Evolutionary conservation across 2,888 invertebrate genomes (phyloP).

Genomic region (Oscheius sp.): DNA sequence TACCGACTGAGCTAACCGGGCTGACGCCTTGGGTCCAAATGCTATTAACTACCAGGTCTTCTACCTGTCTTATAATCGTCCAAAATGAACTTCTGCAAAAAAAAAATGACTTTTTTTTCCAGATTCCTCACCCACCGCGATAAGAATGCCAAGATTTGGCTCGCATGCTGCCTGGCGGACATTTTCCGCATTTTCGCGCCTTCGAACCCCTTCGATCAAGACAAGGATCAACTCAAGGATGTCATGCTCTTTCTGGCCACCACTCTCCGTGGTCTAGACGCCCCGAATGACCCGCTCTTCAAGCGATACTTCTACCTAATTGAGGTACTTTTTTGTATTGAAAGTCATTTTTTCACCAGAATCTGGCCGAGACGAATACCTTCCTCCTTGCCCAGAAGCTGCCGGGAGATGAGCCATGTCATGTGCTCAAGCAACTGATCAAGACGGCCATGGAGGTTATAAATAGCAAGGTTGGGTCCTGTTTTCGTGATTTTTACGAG

Average conservation of each 20-base stretch:
- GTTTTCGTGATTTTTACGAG: not conserved
- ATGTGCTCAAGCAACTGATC: slow-evolving; percentile 15
- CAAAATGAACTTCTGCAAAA: not conserved
- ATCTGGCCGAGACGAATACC: slow-evolving; percentile 15
- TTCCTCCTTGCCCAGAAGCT: slow-evolving; percentile 10
- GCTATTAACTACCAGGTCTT: too few species aligned
- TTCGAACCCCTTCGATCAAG: slow-evolving; percentile 33
- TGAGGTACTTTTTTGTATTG: slow-evolving; percentile 3
- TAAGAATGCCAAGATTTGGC: slow-evolving; percentile 39
- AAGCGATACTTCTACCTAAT: slow-evolving; percentile 17
- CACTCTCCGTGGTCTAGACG: slow-evolving; percentile 7
- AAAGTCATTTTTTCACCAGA: not conserved
- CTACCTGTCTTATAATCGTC: too few species aligned
- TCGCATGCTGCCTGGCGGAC: slow-evolving; percentile 48
- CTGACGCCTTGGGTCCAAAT: slow-evolving; percentile 2
- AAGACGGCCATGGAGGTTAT: slow-evolving; percentile 30
- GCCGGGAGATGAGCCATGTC: slow-evolving; percentile 17
- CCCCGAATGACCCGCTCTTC: slow-evolving; percentile 20
- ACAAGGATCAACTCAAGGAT: slow-evolving; percentile 37
- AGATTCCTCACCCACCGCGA: slow-evolving; percentile 26
- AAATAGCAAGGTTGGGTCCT: slow-evolving; percentile 19
- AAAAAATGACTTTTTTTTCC: not conserved
- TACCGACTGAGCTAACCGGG: slow-evolving; percentile 72
- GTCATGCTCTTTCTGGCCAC: slow-evolving; percentile 12
- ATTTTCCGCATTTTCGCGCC: slow-evolving; percentile 46